Base-by-base conservation (phyloP, 2,888 invertebrate genomes). In the Noctua janthe region DNA sequence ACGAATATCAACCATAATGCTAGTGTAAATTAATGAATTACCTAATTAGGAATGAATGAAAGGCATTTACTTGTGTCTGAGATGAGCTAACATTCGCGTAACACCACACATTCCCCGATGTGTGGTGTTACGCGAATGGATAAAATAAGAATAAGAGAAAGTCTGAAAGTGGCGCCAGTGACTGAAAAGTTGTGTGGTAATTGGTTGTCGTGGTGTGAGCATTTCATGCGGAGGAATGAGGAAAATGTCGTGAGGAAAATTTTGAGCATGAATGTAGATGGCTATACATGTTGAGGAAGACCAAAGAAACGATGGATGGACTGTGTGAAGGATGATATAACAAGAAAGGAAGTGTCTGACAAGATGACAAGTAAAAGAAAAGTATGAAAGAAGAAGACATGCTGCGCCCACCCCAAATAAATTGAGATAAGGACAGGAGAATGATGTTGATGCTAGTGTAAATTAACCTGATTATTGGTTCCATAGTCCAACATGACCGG, bases 401-500 rank as follows among this genome's bases (percentile, higher is more conserved):
- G 62, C 62, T 62, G 62, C 29, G 15, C 29, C 2, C 15, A 17
- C 29, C 62, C 6, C 5, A 15, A 62, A 29, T 7, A 29, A 29
- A 29, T 29, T 29, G 62, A 29, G 7, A 15, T 15, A 62, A 29
- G 7, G 15, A 7, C 62, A 29, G 15, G 29, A 29, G 7, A 29
- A 62, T 7, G 7, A 29, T 29, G 7, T 29, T 62, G 15, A 43
- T n/a, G 69, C 20, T 39, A 66, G 39, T 20, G 11, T 47, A 69
- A 43, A 17, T 29, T 69, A n/a, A 69, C 98, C 96, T 98, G 97
- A 92, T 98, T 99, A 92, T 99, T 98, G 75, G 99, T 99, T 54
- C 99, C 99, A 10, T 99, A 99, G 94, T 99, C 99, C 85, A 99
- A 97, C 66, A 98, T 97, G 89, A 99, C 98, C 1, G 99, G 99